Conservation (phyloP, 2,888 invertebrate genomes). For the Acronicta alni region DNA sequence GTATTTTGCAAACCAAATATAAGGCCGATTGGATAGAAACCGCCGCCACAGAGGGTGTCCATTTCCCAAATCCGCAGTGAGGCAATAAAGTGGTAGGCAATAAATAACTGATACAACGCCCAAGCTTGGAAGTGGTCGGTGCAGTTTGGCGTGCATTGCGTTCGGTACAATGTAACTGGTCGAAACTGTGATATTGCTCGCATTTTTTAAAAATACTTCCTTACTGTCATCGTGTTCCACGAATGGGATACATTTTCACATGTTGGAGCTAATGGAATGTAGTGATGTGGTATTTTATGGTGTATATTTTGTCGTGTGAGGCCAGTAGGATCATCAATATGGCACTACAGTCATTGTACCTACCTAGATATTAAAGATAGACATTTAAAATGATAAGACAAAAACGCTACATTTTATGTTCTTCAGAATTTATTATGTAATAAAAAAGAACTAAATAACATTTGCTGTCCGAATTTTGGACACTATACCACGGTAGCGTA, state of each 20-base stretch:
- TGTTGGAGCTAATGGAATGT: no score
- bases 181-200: slow-evolving; percentile 12
- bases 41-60: slow-evolving; percentile 57
- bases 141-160: slow-evolving; percentile 58
- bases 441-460: no score
- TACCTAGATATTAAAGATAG: no score
- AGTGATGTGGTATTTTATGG: no score
- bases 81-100: slow-evolving; percentile 60
- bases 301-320: no score
- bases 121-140: slow-evolving; percentile 64
- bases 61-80: slow-evolving; percentile 61
- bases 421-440: no score
- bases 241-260: not conserved
- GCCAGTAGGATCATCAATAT: no score
- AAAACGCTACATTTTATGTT: no score
- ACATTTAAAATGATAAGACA: no score
- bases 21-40: slow-evolving; percentile 63
- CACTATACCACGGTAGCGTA: no score
- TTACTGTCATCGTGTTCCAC: not conserved
- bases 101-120: slow-evolving; percentile 75
- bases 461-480: no score
- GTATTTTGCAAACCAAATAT: slow-evolving; percentile 59
- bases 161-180: slow-evolving; percentile 26
- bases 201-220: slow-evolving; percentile 15
- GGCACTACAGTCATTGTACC: no score